Conservation (phyloP, 1,140 invertebrate genomes). For the Drosophila pandora region DNA sequence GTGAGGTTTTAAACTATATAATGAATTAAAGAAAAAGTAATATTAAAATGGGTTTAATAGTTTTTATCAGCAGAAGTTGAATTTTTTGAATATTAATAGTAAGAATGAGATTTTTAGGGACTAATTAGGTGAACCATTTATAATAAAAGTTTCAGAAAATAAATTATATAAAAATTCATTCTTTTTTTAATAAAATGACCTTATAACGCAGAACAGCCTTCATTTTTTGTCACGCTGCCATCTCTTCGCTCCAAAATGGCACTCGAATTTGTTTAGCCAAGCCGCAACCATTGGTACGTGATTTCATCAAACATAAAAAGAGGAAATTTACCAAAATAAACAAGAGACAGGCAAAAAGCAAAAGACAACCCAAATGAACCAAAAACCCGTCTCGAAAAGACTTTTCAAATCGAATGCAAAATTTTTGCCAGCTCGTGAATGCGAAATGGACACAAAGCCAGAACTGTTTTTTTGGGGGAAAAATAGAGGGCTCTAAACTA, state of each 20-base stretch:
- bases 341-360: conserved; percentile 24
- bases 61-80: too few relatives aligned
- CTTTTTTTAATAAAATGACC: too few relatives aligned
- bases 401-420: conserved; percentile 79
- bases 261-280: conserved; percentile 43
- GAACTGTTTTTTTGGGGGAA: conserved; percentile 13
- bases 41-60: too few relatives aligned
- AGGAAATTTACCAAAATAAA: conserved; percentile 51
- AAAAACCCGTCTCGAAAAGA: conserved; percentile 53
- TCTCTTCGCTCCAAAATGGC: conserved; percentile 19
- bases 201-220: not conserved
- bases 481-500: conserved; percentile 21
- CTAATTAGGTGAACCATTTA: too few relatives aligned
- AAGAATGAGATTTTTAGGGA: too few relatives aligned
- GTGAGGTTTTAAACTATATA: not conserved
- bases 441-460: conserved; percentile 59
- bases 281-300: conserved; percentile 66
- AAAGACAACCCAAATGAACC: conserved; percentile 3
- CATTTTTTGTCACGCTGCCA: conserved; percentile 27
- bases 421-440: conserved; percentile 81
- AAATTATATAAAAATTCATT: too few relatives aligned
- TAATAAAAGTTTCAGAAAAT: too few relatives aligned
- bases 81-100: too few relatives aligned
- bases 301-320: conserved; percentile 79
- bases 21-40: not conserved